These are phyloP conservation scores for Brachyptera risi DNA, from an alignment of 2,888 invertebrate genomes.

Conservation along the genomic window DNA sequence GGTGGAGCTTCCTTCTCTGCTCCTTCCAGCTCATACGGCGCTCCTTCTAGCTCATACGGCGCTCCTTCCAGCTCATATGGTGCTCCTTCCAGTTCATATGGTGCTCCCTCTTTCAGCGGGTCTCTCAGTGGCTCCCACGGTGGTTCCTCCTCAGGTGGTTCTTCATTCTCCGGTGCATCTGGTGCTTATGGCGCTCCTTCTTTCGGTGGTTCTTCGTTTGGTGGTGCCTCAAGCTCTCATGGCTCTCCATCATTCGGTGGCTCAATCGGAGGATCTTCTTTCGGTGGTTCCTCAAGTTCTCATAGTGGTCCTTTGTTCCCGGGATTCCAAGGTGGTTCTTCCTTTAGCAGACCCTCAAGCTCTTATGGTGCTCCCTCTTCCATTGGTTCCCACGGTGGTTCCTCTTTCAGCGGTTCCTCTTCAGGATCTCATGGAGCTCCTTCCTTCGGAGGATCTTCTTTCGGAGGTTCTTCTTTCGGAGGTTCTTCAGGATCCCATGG, in stretches of 20 bases:
- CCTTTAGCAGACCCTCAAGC: not conserved
- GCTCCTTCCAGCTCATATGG: not conserved
- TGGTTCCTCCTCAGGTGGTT: too few species aligned
- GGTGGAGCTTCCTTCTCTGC: not conserved
- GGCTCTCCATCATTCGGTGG: not conserved
- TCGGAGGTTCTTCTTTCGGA: not conserved
- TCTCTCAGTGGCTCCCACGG: slow-evolving; percentile 1
- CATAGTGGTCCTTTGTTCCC: not conserved
- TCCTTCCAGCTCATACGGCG: slow-evolving; percentile 11
- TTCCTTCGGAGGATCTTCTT: not conserved
- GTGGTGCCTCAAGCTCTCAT: not conserved
- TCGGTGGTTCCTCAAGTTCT: not conserved
- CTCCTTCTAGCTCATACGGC: slow-evolving; percentile 15
- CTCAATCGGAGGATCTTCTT: not conserved
- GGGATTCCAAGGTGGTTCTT: not conserved
- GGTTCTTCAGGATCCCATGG: not conserved
- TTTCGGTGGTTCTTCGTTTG: not conserved
- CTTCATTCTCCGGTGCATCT: not conserved
- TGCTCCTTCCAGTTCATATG: not conserved
- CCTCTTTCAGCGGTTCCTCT: not conserved
- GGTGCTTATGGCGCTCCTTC: not conserved
- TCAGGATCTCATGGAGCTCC: not conserved
- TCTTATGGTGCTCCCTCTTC: not conserved
- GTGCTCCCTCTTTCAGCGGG: not conserved
- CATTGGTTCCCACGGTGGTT: not conserved